phyloP scores from a whole-genome alignment of 2,888 invertebrate species.

The Caenorhabditis plicata region DNA sequence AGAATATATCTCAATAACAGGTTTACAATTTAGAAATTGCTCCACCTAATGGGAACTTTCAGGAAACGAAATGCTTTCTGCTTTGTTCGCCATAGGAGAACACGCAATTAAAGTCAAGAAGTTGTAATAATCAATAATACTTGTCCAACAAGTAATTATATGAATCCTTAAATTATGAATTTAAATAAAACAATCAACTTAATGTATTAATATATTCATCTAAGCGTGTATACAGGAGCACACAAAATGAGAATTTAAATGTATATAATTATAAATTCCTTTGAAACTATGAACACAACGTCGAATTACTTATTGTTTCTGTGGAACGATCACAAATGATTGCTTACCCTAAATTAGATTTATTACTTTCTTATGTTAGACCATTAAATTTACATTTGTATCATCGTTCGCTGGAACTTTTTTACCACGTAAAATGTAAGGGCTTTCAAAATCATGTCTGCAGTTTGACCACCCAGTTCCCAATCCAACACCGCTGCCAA shows the following conservation, averaged over 20 bases:
- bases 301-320: too few relatives aligned
- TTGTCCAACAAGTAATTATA: background rate
- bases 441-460: constrained; percentile 73
- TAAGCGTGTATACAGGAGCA: too few relatives aligned
- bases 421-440: constrained; percentile 65
- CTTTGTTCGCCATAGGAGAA: constrained; percentile 42
- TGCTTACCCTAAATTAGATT: background rate
- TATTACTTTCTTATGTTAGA: background rate
- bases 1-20: constrained; percentile 51
- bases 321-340: too few relatives aligned
- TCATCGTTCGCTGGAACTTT: constrained; percentile 61
- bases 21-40: constrained; percentile 18
- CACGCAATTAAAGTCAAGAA: constrained; percentile 40
- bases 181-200: too few relatives aligned
- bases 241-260: too few relatives aligned
- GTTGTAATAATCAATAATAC: constrained; percentile 17
- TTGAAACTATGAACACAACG: too few relatives aligned
- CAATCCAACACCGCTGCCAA: constrained; percentile 85
- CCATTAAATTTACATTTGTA: too few relatives aligned
- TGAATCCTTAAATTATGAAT: background rate
- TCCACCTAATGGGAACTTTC: too few relatives aligned
- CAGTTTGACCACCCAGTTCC: constrained; percentile 88
- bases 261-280: too few relatives aligned
- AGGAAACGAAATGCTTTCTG: constrained; percentile 56
- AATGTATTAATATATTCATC: too few relatives aligned